These are phyloP conservation scores for Autographa gamma DNA, from an alignment of 2,888 invertebrate genomes.

Conservation along the genomic window DNA sequence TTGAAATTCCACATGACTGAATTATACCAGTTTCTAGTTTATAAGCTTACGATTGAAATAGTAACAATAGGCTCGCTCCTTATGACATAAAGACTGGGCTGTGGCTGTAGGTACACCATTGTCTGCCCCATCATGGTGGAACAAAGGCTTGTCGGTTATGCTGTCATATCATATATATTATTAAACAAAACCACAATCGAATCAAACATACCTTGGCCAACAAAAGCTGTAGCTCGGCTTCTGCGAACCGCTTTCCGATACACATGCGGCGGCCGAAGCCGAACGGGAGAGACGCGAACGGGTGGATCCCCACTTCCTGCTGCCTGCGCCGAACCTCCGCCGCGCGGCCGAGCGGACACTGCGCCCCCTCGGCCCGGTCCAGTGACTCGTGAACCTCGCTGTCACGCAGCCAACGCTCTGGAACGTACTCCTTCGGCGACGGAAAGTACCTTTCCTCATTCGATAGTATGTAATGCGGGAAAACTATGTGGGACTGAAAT, in stretches of 20 bases:
- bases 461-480: slow-evolving; percentile 93
- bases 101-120: slow-evolving; percentile 5
- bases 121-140: slow-evolving; percentile 3
- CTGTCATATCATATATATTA: slow-evolving; percentile 9
- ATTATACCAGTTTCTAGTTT: slow-evolving; percentile 2
- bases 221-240: slow-evolving; percentile 93
- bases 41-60: slow-evolving; percentile 28
- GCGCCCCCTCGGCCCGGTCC: slow-evolving; percentile 42
- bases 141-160: slow-evolving; percentile 7
- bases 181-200: slow-evolving; percentile 11
- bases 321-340: slow-evolving; percentile 75
- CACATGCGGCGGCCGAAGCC: slow-evolving; percentile 94
- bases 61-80: slow-evolving; percentile 26
- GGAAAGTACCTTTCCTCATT: slow-evolving; percentile 92
- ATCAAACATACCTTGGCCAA: slow-evolving; percentile 90
- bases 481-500: slow-evolving; percentile 93
- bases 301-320: slow-evolving; percentile 91
- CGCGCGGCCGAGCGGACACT: slow-evolving; percentile 54
- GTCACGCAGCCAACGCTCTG: slow-evolving; percentile 94
- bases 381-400: slow-evolving; percentile 59
- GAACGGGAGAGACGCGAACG: slow-evolving; percentile 93
- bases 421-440: slow-evolving; percentile 91
- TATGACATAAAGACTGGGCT: slow-evolving; percentile 4
- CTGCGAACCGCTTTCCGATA: slow-evolving; percentile 94
- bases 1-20: background rate